Evolutionary conservation across 2,797 vertebrate species (phyloP).

Genomic region (Malurus leucopterus): DNA sequence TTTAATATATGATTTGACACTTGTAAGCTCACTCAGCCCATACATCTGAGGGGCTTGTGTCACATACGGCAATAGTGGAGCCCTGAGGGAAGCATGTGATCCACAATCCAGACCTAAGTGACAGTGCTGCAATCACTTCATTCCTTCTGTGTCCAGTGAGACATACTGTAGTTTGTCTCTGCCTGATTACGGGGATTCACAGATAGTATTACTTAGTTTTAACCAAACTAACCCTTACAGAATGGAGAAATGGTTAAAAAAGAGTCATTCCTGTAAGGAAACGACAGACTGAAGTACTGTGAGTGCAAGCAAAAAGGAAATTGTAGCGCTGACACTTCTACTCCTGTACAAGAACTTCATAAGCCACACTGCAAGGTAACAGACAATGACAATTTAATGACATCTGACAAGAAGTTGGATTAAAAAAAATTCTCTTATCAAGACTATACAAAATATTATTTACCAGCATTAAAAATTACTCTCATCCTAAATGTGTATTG

Average conservation of each 20-base stretch:
- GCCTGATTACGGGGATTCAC: not conserved
- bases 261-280: not conserved
- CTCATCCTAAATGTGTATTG: fast-evolving
- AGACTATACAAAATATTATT: not conserved
- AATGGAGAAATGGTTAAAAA: not conserved
- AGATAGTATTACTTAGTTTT: not conserved
- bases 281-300: not conserved
- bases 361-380: not conserved
- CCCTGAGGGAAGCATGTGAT: fast-evolving
- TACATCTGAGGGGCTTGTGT: not conserved
- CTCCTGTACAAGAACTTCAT: not conserved
- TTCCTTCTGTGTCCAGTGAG: not conserved
- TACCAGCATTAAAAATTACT: not conserved
- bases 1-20: not conserved
- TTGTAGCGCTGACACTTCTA: not conserved
- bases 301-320: not conserved
- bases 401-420: not conserved
- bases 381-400: not conserved
- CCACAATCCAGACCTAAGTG: fast-evolving
- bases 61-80: not conserved
- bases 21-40: not conserved
- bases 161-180: not conserved
- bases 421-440: not conserved
- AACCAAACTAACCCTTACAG: not conserved
- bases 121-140: fast-evolving